Conservation (phyloP, 2,113 vertebrate species). For the Sminthopsis crassicaudata region DNA sequence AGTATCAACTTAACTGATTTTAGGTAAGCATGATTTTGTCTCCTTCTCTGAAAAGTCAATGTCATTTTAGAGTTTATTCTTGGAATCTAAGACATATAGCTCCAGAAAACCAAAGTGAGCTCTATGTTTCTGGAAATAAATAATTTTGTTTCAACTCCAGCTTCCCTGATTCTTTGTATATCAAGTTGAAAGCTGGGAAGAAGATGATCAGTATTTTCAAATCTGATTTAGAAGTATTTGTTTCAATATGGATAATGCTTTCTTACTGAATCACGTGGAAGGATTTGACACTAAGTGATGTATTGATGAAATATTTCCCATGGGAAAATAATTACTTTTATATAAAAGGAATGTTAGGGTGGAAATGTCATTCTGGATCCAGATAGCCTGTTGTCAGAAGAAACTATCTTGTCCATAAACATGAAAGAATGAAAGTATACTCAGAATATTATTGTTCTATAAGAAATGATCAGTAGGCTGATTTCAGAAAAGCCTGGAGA, state of each 20-base stretch:
- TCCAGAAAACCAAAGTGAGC: conserved; percentile 32
- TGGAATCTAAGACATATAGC: conserved; percentile 39
- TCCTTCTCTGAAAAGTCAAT: conserved; percentile 58
- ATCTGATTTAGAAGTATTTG: conserved; percentile 33
- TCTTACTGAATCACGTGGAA: background rate
- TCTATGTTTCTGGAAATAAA: conserved; percentile 33
- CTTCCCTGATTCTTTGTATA: conserved; percentile 39
- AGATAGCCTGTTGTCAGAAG: conserved; percentile 1
- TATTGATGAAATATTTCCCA: conserved; percentile 8
- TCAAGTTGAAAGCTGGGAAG: conserved; percentile 59
- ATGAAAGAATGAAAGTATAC: background rate
- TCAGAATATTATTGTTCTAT: background rate
- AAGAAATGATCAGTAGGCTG: too few relatives aligned
- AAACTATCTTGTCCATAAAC: background rate
- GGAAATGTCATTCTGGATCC: conserved; percentile 18
- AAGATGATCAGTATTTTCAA: conserved; percentile 33
- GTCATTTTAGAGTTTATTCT: conserved; percentile 33
- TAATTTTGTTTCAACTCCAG: conserved; percentile 26
- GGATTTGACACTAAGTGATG: conserved; percentile 15
- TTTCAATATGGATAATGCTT: conserved; percentile 33
- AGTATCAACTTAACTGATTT: background rate
- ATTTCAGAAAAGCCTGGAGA: too few relatives aligned
- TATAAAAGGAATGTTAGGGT: conserved; percentile 6
- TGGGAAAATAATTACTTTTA: conserved; percentile 12
- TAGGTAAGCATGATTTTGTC: conserved; percentile 52